phyloP scores from a whole-genome alignment of 2,888 invertebrate species.

The Pseudolycoriella hygida region DNA sequence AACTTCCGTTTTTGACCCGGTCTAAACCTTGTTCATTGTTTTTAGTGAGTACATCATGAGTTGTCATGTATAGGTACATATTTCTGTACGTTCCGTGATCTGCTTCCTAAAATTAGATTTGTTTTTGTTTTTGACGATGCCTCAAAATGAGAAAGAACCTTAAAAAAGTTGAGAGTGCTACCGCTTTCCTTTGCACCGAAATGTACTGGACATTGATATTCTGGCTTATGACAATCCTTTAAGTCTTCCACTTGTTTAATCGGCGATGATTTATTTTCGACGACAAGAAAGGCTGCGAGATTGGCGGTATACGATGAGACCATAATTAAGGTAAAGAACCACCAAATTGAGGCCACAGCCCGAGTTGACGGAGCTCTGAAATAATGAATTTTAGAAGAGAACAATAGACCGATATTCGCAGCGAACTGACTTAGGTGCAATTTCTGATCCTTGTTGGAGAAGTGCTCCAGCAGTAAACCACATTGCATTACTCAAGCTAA shows the following conservation, averaged over 20 bases:
- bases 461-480: constrained; percentile 80
- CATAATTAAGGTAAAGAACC: constrained; percentile 70
- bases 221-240: constrained; percentile 26
- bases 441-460: constrained; percentile 74
- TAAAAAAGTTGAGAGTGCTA: constrained; percentile 76
- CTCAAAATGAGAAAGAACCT: constrained; percentile 35
- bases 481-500: constrained; percentile 63
- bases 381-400: not conserved
- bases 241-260: constrained; percentile 71
- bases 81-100: constrained; percentile 57
- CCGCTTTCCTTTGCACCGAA: constrained; percentile 75
- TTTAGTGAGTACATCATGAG: constrained; percentile 33
- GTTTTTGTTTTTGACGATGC: not conserved
- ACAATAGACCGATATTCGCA: too few relatives aligned
- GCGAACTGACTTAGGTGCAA: constrained; percentile 57
- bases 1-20: constrained; percentile 32
- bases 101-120: constrained; percentile 40
- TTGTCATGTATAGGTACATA: constrained; percentile 65
- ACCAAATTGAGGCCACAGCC: constrained; percentile 74
- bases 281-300: constrained; percentile 75
- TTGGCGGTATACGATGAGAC: constrained; percentile 78
- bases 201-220: constrained; percentile 58
- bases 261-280: constrained; percentile 52
- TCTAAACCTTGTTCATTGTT: constrained; percentile 39
- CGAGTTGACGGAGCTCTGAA: constrained; percentile 69